Conservation (phyloP, 64 coral and sea anemone genomes). For the Montipora foliosa region DNA sequence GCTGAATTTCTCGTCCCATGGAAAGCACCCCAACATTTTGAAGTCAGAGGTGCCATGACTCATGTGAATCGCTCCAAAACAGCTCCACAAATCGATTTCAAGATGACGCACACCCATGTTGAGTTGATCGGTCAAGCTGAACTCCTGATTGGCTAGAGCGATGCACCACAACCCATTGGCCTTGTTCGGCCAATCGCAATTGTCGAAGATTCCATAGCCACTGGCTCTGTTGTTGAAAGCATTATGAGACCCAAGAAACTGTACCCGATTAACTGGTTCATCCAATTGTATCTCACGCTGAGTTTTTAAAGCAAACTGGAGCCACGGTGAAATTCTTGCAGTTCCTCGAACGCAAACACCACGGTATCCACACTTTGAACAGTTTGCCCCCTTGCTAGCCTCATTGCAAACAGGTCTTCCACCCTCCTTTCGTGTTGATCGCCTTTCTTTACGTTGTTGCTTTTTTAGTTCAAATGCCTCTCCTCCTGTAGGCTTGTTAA, state of each 20-base stretch:
- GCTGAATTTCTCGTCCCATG: conserved; percentile 66
- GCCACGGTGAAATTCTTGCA: conserved; percentile 55
- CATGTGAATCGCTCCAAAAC: conserved; percentile 79
- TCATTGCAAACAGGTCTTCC: conserved; percentile 29
- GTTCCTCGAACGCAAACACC: conserved; percentile 69
- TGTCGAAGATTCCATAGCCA: conserved; percentile 59
- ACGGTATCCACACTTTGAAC: conserved; percentile 56
- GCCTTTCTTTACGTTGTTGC: conserved; percentile 20
- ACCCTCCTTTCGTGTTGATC: not conserved
- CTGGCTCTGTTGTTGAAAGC: conserved; percentile 70
- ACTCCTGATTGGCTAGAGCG: conserved; percentile 81
- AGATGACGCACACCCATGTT: conserved; percentile 75
- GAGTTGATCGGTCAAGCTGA: conserved; percentile 73
- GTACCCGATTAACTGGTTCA: conserved; percentile 35
- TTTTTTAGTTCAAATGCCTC: not conserved
- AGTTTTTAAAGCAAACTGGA: conserved; percentile 67
- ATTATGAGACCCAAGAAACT: conserved; percentile 72
- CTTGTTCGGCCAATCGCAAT: conserved; percentile 67
- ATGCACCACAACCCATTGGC: conserved; percentile 48
- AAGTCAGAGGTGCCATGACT: conserved; percentile 44
- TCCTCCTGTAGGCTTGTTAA: not conserved
- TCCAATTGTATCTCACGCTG: conserved; percentile 69
- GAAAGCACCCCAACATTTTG: conserved; percentile 48
- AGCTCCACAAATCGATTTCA: conserved; percentile 76
- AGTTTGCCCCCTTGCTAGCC: conserved; percentile 61